A percentile compares a stretch with the other conserved stretches of the same genome.
These are phyloP conservation scores for Aporrectodea caliginosa DNA, from an alignment of 1,140 invertebrate species.

Conservation along the genomic window DNA sequence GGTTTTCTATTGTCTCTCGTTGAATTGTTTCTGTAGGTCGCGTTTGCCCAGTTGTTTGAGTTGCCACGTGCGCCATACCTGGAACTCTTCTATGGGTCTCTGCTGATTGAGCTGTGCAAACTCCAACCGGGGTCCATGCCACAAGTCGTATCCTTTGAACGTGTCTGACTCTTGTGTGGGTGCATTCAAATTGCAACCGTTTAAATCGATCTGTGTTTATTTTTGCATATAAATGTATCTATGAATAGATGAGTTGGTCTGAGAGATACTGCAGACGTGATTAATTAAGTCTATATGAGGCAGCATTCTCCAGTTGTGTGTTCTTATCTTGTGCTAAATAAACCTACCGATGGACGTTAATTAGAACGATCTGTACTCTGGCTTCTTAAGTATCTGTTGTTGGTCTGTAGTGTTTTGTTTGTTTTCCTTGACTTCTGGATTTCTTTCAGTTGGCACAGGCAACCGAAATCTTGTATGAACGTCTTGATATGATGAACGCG, in stretches of 20 bases:
- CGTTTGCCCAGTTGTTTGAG: conserved; percentile 90
- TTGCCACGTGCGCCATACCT: conserved; percentile 80
- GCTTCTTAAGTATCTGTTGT: too few species aligned
- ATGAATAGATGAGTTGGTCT: too few species aligned
- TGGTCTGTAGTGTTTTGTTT: too few species aligned
- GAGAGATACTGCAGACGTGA: too few species aligned
- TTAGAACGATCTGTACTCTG: too few species aligned
- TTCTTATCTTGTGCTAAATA: too few species aligned
- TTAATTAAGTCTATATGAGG: too few species aligned
- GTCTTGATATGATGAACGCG: conserved; percentile 94
- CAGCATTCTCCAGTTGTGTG: too few species aligned
- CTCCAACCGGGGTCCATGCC: conserved; percentile 93
- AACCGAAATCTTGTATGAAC: conserved; percentile 91
- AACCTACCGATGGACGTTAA: too few species aligned
- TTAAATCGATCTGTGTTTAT: conserved; percentile 9
- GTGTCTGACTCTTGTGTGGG: too few species aligned
- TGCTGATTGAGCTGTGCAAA: conserved; percentile 95
- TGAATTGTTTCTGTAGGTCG: conserved; percentile 59
- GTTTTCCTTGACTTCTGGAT: conserved; percentile 26
- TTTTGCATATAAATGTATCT: too few species aligned
- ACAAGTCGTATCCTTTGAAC: conserved; percentile 67
- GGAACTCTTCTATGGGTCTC: conserved; percentile 91
- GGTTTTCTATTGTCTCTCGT: neutral
- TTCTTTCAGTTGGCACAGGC: conserved; percentile 80
- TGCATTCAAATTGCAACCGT: too few species aligned